Evolutionary conservation across 2,113 vertebrate genomes (phyloP), one percentile per base, ranked within the genome.

Genomic region (Lophotis ruficrista): DNA sequence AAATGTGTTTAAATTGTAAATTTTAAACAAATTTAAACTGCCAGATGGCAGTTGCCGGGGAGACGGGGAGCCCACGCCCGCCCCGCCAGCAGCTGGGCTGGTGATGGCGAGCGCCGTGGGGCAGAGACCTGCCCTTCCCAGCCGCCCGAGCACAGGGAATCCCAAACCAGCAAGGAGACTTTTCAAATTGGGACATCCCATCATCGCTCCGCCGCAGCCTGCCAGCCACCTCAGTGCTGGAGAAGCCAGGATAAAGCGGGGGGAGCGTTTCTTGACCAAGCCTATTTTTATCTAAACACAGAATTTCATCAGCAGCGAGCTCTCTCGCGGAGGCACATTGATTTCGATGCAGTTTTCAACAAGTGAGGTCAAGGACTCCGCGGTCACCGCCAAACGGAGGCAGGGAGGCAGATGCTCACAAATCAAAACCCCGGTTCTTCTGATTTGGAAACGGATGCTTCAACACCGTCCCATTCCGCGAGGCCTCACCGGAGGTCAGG

Each of bases 61-160:
- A 43, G 41, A 43, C 41, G 14, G 41, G 41, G 41, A 43, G 41
- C 41, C 41, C 41, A 15, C 41, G 14, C 14, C 41, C 4, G 6
- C 28, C 64, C 37, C 4, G 0, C 10, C 3, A 1, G 37, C 47
- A 70, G 21, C 54, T 13, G 0, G 1, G 20, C 17, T 28, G 53
- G 18, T 12, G 27, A 33, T 14, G 14, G 41, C 14, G 41, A 43
- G 41, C 10, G 23, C 33, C 4, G 4, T 1, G 20, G 51, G 37
- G 45, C 58, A 47, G 37, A 45, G 66, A 58, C 45, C 61, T 81
- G 61, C 37, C 20, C n/a, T 10, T 12, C 37, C 45, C 3, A 1
- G 60, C 69, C 10, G 22, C 35, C 20, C 31, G 2, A 13, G 33
- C 21, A 15, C 27, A 21, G 41, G 41, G 41, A 41, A 41, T 41